Conservation (phyloP, 2,113 vertebrate species). For the Rhynchomys soricoides region DNA sequence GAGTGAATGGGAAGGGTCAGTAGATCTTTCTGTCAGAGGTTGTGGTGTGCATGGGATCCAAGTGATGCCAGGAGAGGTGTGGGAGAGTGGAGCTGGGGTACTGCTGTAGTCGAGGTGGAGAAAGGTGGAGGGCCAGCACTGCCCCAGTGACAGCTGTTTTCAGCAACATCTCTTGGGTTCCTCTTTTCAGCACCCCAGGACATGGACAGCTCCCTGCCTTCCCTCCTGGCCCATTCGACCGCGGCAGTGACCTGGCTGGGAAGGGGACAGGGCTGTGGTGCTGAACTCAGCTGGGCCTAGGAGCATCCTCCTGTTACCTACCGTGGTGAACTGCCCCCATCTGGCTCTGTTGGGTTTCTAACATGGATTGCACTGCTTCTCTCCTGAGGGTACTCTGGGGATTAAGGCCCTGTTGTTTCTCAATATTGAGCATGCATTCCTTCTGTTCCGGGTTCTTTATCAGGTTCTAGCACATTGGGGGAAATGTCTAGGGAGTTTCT, state of each 20-base stretch:
- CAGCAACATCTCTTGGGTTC: accelerated
- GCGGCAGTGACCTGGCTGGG: accelerated
- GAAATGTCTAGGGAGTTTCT: not conserved
- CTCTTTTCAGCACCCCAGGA: not conserved
- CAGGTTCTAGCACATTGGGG: not conserved
- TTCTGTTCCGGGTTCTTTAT: not conserved
- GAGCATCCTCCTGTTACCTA: not conserved
- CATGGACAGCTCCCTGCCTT: not conserved
- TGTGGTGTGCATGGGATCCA: not conserved
- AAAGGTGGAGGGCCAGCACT: not conserved
- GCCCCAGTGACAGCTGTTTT: accelerated
- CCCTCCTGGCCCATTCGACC: accelerated
- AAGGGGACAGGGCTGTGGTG: not conserved
- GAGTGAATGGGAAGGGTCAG: not conserved
- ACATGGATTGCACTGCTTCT: not conserved
- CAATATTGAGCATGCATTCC: not conserved
- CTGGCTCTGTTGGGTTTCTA: not conserved
- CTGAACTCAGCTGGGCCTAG: not conserved
- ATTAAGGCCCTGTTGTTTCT: not conserved
- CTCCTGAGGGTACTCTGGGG: not conserved
- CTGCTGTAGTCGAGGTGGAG: not conserved
- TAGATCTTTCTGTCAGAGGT: not conserved
- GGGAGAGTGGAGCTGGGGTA: not conserved
- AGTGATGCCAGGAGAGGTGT: not conserved
- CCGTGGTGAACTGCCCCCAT: not conserved